phyloP scores from a whole-genome alignment of 2,888 invertebrate species.

The Eulithis prunata region DNA sequence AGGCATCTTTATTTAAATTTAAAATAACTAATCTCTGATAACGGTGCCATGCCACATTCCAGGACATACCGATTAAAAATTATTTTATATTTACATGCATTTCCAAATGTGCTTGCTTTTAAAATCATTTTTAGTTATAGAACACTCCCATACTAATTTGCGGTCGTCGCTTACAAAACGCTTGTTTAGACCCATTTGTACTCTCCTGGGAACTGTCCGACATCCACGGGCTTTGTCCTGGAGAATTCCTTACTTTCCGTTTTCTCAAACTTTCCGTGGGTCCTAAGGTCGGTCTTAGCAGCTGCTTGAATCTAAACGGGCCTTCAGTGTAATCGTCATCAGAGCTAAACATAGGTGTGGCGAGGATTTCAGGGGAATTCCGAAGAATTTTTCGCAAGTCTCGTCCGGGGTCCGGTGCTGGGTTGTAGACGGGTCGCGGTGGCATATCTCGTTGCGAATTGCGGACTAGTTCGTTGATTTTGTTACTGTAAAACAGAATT shows the following conservation, averaged over 20 bases:
- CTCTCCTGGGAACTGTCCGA: constrained; percentile 80
- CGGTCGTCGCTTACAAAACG: constrained; percentile 74
- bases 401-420: constrained; percentile 73
- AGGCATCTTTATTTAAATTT: too few species aligned
- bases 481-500: constrained; percentile 62
- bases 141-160: constrained; percentile 80
- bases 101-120: background rate
- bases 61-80: too few species aligned
- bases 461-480: constrained; percentile 77
- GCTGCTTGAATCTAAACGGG: constrained; percentile 87
- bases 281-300: constrained; percentile 86
- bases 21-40: too few species aligned
- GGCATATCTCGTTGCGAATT: constrained; percentile 64
- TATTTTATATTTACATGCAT: too few species aligned
- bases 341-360: constrained; percentile 74
- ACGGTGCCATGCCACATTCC: too few species aligned
- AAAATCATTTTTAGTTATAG: constrained; percentile 58
- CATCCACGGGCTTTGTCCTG: constrained; percentile 77
- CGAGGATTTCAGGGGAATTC: constrained; percentile 77
- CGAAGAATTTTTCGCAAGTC: constrained; percentile 78
- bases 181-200: constrained; percentile 65
- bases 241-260: constrained; percentile 81
- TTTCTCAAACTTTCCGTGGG: constrained; percentile 89
- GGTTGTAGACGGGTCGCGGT: constrained; percentile 64
- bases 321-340: constrained; percentile 85